Conservation (phyloP, 2,888 invertebrate species). For the Meteorus colon region DNA sequence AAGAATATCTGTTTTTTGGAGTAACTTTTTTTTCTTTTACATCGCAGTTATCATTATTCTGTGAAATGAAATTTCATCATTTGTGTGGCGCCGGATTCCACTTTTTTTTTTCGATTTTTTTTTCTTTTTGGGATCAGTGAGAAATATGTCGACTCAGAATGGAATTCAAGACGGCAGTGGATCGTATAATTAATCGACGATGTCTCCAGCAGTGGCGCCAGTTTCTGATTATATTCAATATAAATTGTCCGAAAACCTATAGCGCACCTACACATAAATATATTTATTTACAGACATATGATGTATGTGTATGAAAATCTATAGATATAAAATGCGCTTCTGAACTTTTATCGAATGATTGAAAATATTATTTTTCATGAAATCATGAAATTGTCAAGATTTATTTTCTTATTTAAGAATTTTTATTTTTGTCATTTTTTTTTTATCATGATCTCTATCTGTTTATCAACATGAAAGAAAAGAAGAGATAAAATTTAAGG, state of each 20-base stretch:
- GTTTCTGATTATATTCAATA: constrained; percentile 34
- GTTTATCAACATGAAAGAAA: background rate
- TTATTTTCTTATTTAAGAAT: too few species aligned
- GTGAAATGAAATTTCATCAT: constrained; percentile 24
- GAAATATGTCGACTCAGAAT: constrained; percentile 41
- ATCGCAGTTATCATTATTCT: background rate
- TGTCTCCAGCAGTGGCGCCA: constrained; percentile 53
- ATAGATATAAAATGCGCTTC: background rate
- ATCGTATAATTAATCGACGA: constrained; percentile 52
- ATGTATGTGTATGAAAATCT: background rate
- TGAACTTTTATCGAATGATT: background rate
- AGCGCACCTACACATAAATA: background rate
- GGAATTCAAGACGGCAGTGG: constrained; percentile 50
- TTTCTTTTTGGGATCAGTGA: constrained; percentile 23
- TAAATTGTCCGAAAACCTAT: constrained; percentile 5
- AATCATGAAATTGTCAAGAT: too few species aligned
- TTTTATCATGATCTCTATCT: too few species aligned
- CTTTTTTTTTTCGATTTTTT: background rate
- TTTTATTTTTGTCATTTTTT: too few species aligned
- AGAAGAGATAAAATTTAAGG: background rate
- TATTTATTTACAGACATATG: background rate
- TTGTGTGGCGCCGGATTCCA: background rate
- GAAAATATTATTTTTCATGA: too few species aligned
- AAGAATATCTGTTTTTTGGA: background rate
- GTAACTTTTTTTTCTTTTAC: background rate